These are phyloP conservation scores for Xerus inauris DNA, from an alignment of 2,113 vertebrate genomes.

Conservation along the genomic window DNA sequence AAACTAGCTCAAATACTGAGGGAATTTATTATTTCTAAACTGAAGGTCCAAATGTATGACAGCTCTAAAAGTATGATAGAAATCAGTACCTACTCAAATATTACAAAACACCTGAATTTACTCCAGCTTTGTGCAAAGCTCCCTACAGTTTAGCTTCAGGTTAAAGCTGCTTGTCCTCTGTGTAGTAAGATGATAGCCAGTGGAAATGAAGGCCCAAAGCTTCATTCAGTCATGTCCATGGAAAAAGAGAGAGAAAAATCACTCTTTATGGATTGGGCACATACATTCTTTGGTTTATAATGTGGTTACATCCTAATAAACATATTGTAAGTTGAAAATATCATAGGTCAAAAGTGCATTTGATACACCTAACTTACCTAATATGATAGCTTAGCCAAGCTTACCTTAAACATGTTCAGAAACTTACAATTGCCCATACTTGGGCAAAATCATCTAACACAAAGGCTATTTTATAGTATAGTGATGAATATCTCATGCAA, in stretches of 20 bases:
- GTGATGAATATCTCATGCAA: not conserved
- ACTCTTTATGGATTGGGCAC: not conserved
- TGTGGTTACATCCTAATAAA: not conserved
- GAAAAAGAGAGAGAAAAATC: not conserved
- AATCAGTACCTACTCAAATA: conserved; percentile 19
- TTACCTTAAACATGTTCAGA: not conserved
- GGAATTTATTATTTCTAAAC: not conserved
- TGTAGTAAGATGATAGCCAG: not conserved
- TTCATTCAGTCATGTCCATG: not conserved
- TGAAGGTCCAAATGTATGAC: not conserved
- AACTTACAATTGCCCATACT: not conserved
- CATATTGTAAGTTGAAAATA: not conserved
- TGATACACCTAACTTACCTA: not conserved
- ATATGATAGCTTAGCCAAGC: no score
- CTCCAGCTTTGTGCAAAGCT: not conserved
- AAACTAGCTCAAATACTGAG: not conserved
- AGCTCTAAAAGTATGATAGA: not conserved
- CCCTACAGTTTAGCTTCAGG: not conserved
- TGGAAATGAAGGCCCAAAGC: not conserved
- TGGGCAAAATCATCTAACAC: not conserved
- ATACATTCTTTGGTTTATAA: not conserved
- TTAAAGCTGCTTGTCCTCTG: conserved; percentile 14
- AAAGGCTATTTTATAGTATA: not conserved
- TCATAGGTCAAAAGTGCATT: not conserved
- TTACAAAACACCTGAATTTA: not conserved